Percentiles rank a stretch among this genome's conserved stretches.
These are phyloP conservation scores for Falco novaeseelandiae DNA, from an alignment of 2,797 vertebrate genomes.

Conservation along the genomic window DNA sequence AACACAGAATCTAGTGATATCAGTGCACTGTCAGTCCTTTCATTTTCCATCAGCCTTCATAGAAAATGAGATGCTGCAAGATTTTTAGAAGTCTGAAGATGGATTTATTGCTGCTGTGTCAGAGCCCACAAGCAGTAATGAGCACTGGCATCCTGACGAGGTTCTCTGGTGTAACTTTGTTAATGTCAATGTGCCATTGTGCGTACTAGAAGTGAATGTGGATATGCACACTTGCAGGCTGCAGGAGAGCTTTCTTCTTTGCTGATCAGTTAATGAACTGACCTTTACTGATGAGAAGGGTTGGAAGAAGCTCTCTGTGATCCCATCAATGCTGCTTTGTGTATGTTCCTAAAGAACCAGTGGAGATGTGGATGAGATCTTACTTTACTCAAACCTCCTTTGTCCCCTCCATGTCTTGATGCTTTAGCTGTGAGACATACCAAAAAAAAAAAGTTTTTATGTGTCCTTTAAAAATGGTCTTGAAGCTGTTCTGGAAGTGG, in stretches of 20 bases:
- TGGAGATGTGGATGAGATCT: not conserved
- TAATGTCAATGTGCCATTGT: not conserved
- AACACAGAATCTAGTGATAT: accelerated
- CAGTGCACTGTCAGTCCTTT: not conserved
- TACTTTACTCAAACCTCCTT: not conserved
- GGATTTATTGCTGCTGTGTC: not conserved
- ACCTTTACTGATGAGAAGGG: not conserved
- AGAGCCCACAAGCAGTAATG: not conserved
- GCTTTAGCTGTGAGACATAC: not conserved
- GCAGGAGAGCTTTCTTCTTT: not conserved
- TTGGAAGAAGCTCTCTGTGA: not conserved
- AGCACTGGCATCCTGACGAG: not conserved
- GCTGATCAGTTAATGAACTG: not conserved
- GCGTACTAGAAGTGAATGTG: not conserved
- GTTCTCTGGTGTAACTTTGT: not conserved
- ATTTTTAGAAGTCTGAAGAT: not conserved
- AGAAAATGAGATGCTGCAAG: not conserved
- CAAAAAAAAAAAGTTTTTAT: no score
- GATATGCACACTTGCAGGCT: not conserved
- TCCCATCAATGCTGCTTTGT: not conserved
- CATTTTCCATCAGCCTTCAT: not conserved
- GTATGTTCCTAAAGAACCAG: accelerated
- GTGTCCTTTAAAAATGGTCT: not conserved
- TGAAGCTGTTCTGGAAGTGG: not conserved
- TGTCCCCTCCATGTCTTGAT: not conserved